Base-by-base conservation (phyloP, 2,888 invertebrate genomes). In the Meloe dianella region DNA sequence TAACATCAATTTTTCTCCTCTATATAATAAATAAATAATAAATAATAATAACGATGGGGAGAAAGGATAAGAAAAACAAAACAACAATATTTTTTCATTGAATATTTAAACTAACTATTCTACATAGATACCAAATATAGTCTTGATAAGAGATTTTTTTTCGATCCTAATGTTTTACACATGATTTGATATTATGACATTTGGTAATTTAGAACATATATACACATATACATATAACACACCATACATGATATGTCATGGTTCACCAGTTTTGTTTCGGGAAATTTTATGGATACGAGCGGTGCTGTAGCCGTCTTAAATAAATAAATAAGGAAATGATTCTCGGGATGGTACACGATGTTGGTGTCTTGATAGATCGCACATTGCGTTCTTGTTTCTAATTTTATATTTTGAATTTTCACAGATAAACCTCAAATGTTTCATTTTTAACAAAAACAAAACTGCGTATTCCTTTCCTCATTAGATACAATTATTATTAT, bases 261-360 rank as follows among this genome's bases (percentile, higher is more conserved):
- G 58, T 66, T 54, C 66, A 69, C 59, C 63, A 69, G 65, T 67
- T 67, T 74, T 64, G 64, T 69, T 73, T 71, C 70, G 68, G 58
- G 72, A 74, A 20, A 77, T 79, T 81, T 81, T 81, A 81, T 81
- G 79, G 80, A 80, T 80, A 79, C 78, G 75, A 73, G 76, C 75
- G 75, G 79, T 78, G 71, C 77, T 78, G 79, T 79, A 77, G 78
- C 79, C 77, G 81, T 75, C 79, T 79, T 80, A 76, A 70, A 79
- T 78, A 82, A 82, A 81, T 81, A 82, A 82, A 82, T 80, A 81
- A 69, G 78, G 77, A 80, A 80, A 82, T 78, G 81, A 81, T 81
- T 81, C 80, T 79, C 76, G 74, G 77, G 77, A 68, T 69, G 72
- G 68, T 70, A 67, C 24, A 54, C 68, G 70, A 64, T 71, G 69